Evolutionary conservation across 2,888 invertebrate species (phyloP).

Genomic region (Chydorus sphaericus): DNA sequence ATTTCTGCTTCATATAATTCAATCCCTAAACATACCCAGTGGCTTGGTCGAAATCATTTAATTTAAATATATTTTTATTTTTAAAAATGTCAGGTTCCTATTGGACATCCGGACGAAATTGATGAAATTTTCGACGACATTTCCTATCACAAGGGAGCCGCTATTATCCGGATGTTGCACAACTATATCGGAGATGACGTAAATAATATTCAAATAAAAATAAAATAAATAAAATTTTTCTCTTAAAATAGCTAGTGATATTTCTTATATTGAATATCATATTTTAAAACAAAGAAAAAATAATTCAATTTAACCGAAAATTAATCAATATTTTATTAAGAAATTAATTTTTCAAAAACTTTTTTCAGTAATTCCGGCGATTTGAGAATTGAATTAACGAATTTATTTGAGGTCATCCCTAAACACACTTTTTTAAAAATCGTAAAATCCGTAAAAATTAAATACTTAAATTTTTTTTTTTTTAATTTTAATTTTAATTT

Average conservation of each 20-base stretch:
- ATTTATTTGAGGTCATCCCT: too few relatives aligned
- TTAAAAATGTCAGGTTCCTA: too few relatives aligned
- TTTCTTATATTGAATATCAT: not conserved
- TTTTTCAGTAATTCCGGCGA: too few relatives aligned
- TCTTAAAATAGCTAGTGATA: not conserved
- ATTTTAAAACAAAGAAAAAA: not conserved
- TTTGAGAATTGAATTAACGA: too few relatives aligned
- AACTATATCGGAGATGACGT: constrained; percentile 77
- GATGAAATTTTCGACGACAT: constrained; percentile 97
- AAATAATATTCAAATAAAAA: constrained; percentile 17
- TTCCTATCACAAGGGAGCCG: constrained; percentile 90
- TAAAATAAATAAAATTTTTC: not conserved
- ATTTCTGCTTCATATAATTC: too few relatives aligned
- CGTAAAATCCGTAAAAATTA: not conserved
- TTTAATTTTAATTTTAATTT: not conserved
- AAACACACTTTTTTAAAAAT: too few relatives aligned
- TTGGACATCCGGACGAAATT: constrained; percentile 84
- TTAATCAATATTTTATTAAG: too few relatives aligned
- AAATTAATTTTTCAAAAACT: too few relatives aligned
- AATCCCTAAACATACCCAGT: too few relatives aligned
- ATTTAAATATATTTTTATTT: too few relatives aligned
- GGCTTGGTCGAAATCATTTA: too few relatives aligned
- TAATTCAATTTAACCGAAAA: not conserved
- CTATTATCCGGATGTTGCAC: constrained; percentile 86
- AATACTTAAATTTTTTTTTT: not conserved